Conservation (phyloP, 2,113 vertebrate genomes). For the Athene cunicularia region DNA sequence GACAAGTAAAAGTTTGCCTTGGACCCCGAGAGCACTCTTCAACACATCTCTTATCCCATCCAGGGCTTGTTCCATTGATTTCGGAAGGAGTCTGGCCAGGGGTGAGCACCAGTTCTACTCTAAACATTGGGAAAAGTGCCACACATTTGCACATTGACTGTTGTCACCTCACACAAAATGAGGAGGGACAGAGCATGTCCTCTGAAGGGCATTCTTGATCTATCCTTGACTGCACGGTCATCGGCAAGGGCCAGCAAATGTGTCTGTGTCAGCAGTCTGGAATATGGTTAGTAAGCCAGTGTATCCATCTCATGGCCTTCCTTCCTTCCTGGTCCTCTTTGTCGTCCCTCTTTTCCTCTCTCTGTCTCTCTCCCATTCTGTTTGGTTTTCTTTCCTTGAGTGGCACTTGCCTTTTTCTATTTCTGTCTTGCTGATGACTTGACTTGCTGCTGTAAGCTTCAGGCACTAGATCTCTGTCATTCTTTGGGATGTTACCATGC, state of each 20-base stretch:
- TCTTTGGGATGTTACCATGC: background rate
- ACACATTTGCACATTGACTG: fast-evolving
- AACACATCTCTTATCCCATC: background rate
- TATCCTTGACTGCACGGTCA: background rate
- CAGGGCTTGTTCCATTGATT: background rate
- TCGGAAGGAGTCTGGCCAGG: background rate
- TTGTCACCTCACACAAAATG: background rate
- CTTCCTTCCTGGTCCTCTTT: background rate
- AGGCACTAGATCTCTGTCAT: background rate
- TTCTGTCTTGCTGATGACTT: background rate
- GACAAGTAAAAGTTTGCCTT: background rate
- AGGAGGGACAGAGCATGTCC: fast-evolving
- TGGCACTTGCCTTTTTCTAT: background rate
- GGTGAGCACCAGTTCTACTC: background rate
- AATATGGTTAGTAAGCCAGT: background rate
- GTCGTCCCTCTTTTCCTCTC: background rate
- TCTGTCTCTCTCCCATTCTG: background rate
- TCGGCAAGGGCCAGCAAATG: background rate
- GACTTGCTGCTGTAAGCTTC: background rate
- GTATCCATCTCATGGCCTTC: too few relatives aligned
- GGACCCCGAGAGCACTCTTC: background rate
- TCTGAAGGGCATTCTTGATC: background rate
- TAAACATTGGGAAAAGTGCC: background rate
- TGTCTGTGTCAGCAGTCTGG: background rate
- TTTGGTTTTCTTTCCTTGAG: background rate